Evolutionary conservation across 2,797 vertebrate species (phyloP).

Genomic region (Ispidina lecontei): DNA sequence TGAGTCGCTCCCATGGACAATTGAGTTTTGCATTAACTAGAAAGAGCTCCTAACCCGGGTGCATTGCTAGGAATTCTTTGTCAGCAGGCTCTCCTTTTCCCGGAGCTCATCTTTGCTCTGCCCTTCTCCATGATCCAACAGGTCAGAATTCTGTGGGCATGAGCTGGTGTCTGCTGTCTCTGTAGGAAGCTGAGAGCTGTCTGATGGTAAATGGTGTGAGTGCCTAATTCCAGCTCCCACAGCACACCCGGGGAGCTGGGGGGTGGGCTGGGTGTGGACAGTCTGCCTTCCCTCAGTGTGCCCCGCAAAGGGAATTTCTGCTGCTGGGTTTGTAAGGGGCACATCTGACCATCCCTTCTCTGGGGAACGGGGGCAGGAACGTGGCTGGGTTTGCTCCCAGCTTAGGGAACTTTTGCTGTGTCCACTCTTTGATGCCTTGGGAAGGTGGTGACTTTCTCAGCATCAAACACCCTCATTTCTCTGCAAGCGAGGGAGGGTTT

Average conservation of each 20-base stretch:
- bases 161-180: background rate
- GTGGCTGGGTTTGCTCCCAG: background rate
- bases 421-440: background rate
- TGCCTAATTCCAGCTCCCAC: slow-evolving; percentile 17
- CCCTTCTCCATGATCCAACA: background rate
- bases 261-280: background rate
- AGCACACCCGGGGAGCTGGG: background rate
- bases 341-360: background rate
- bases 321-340: background rate
- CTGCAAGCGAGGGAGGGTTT: background rate
- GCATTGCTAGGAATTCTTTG: background rate
- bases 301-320: background rate
- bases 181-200: background rate
- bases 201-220: background rate
- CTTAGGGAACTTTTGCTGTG: background rate
- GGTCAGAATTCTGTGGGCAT: background rate
- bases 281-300: background rate
- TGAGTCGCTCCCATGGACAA: background rate
- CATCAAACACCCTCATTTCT: background rate
- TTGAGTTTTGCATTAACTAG: background rate
- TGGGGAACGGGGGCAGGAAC: background rate
- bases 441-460: background rate
- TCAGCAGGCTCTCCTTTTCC: background rate
- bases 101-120: background rate
- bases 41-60: background rate